Conservation (phyloP, 64 coral and sea anemone species). For the Pachyseris speciosa region DNA sequence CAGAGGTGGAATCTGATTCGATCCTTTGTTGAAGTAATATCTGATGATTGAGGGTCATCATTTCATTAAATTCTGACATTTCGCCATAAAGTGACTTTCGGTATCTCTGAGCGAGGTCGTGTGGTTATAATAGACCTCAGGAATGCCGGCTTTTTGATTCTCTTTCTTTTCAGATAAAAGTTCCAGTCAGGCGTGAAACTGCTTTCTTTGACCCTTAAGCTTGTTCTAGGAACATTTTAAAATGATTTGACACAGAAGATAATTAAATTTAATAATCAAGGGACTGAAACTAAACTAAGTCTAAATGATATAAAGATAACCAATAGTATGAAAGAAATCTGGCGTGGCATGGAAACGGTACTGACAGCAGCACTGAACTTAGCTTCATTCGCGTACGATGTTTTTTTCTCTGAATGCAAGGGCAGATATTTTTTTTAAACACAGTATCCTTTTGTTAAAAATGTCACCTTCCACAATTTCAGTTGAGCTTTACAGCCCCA, state of each 20-base stretch:
- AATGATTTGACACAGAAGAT: background rate
- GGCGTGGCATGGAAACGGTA: too few relatives aligned
- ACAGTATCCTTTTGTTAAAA: background rate
- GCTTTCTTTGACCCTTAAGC: background rate
- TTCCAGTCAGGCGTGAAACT: slow-evolving; percentile 3
- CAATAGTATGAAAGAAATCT: background rate
- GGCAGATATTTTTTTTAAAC: too few relatives aligned
- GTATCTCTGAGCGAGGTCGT: background rate
- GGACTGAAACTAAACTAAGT: background rate
- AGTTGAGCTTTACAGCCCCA: background rate
- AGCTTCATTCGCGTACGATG: background rate
- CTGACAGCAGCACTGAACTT: background rate
- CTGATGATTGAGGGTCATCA: background rate
- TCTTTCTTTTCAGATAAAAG: background rate
- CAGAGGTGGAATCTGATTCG: background rate
- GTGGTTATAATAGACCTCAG: background rate
- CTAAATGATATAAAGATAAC: background rate
- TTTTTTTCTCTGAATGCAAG: too few relatives aligned
- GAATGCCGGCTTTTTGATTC: background rate
- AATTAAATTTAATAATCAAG: background rate
- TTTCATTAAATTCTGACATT: background rate
- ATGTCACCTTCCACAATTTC: too few relatives aligned
- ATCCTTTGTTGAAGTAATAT: background rate
- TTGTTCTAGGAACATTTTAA: background rate
- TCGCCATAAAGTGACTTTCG: too few relatives aligned